These are phyloP conservation scores for Lacanobia wlatinum DNA, from an alignment of 2,888 invertebrate species.

Conservation along the genomic window DNA sequence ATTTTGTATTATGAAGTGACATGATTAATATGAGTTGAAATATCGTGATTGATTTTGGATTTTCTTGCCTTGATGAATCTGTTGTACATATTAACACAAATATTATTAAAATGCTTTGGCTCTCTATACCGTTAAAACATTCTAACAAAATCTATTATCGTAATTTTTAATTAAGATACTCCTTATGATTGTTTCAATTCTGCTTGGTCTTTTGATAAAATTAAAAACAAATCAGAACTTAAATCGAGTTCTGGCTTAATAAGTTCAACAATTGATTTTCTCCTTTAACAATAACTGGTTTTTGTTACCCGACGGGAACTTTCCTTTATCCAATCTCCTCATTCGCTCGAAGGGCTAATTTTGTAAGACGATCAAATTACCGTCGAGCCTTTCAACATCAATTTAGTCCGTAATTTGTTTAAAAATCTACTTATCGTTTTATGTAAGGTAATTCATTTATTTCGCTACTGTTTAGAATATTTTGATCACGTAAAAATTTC, in stretches of 20 bases:
- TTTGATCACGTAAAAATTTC: neutral
- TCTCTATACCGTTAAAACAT: neutral
- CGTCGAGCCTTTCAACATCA: conserved; percentile 70
- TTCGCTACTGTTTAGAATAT: conserved; percentile 24
- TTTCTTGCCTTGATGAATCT: neutral
- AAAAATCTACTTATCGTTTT: conserved; percentile 67
- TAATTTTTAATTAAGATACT: neutral
- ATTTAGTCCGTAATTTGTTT: conserved; percentile 74
- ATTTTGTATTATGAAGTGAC: conserved; percentile 10
- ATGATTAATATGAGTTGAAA: conserved; percentile 3
- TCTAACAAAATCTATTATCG: neutral
- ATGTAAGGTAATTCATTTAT: conserved; percentile 16
- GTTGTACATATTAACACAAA: too few species aligned
- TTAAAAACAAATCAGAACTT: conserved; percentile 37
- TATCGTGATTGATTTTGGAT: neutral
- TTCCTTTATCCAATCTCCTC: conserved; percentile 76
- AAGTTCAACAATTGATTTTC: conserved; percentile 63
- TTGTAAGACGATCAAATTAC: conserved; percentile 80
- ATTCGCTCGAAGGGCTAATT: conserved; percentile 72
- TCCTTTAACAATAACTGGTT: conserved; percentile 59
- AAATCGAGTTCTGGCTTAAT: conserved; percentile 43
- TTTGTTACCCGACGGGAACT: conserved; percentile 53
- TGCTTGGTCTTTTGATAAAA: conserved; percentile 8
- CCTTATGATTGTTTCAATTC: neutral
- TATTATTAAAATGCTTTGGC: neutral